Percentiles rank a stretch among this genome's conserved stretches.
phyloP scores from a whole-genome alignment of 2,888 invertebrate species.

The Cryptocheilus praepositus region DNA sequence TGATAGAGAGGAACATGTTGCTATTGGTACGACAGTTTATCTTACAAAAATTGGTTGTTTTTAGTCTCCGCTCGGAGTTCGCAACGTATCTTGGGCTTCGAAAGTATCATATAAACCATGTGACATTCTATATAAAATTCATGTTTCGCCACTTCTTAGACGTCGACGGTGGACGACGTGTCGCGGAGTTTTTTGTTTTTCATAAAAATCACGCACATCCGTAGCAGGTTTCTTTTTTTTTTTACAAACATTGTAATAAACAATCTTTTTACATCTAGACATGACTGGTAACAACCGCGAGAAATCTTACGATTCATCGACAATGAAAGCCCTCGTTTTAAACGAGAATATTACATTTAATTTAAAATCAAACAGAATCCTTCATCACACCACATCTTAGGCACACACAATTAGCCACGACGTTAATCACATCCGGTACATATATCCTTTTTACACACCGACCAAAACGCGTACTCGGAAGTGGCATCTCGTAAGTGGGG shows the following conservation, averaged over 20 bases:
- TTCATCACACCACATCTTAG: background rate
- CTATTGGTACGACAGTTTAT: too few species aligned
- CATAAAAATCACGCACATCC: background rate
- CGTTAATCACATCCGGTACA: background rate
- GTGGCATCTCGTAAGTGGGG: too few species aligned
- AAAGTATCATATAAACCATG: too few species aligned
- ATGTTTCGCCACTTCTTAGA: too few species aligned
- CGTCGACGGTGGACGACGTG: background rate
- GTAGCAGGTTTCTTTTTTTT: background rate
- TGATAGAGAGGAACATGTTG: too few species aligned
- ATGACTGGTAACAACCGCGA: background rate
- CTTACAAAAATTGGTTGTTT: too few species aligned
- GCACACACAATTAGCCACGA: background rate
- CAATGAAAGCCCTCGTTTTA: background rate
- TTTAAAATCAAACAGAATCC: conserved; percentile 1
- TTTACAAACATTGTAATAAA: conserved; percentile 19
- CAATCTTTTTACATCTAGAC: conserved; percentile 11
- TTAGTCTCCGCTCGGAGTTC: too few species aligned
- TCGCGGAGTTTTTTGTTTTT: background rate
- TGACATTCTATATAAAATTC: too few species aligned
- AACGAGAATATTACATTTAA: background rate
- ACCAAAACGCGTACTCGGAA: background rate
- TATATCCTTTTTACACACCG: background rate
- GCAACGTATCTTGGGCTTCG: too few species aligned
- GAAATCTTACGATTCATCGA: conserved; percentile 14